These are phyloP conservation scores for Hydropsyche tenuis DNA, from an alignment of 1,140 invertebrate genomes.

Conservation along the genomic window DNA sequence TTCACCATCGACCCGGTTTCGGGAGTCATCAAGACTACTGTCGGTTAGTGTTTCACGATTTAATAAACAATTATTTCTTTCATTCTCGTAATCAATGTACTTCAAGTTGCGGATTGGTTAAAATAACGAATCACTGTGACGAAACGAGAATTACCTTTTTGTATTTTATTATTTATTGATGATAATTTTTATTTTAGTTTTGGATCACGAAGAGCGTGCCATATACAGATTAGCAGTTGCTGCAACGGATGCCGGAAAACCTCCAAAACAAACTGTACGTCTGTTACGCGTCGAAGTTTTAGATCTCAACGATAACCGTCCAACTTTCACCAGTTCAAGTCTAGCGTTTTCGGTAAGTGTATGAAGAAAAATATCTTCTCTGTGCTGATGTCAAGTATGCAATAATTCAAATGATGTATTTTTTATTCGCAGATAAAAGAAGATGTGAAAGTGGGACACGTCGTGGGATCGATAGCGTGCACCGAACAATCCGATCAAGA, in stretches of 20 bases:
- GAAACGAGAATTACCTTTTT: too few species aligned
- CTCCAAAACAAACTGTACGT: slow-evolving; percentile 79
- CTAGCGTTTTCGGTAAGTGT: slow-evolving; percentile 80
- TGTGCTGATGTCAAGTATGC: background rate
- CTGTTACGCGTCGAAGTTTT: slow-evolving; percentile 85
- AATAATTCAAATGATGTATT: background rate
- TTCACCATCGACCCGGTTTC: slow-evolving; percentile 87
- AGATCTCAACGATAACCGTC: slow-evolving; percentile 89
- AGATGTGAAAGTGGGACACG: slow-evolving; percentile 75
- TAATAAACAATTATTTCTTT: too few species aligned
- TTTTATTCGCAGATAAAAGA: slow-evolving; percentile 70
- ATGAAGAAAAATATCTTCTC: background rate
- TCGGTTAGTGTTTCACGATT: slow-evolving; percentile 55
- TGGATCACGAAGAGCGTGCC: slow-evolving; percentile 90
- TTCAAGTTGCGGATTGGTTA: too few species aligned
- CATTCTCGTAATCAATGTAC: too few species aligned
- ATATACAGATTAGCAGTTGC: slow-evolving; percentile 86
- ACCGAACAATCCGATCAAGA: slow-evolving; percentile 68
- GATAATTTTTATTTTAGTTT: slow-evolving; percentile 63
- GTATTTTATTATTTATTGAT: too few species aligned
- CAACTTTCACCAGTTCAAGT: slow-evolving; percentile 89
- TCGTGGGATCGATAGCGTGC: slow-evolving; percentile 80
- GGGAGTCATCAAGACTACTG: slow-evolving; percentile 87
- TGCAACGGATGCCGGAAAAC: slow-evolving; percentile 85
- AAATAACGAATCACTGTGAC: too few species aligned